phyloP scores from a whole-genome alignment of 1,140 invertebrate species.

The Schlechtendalia chinensis region DNA sequence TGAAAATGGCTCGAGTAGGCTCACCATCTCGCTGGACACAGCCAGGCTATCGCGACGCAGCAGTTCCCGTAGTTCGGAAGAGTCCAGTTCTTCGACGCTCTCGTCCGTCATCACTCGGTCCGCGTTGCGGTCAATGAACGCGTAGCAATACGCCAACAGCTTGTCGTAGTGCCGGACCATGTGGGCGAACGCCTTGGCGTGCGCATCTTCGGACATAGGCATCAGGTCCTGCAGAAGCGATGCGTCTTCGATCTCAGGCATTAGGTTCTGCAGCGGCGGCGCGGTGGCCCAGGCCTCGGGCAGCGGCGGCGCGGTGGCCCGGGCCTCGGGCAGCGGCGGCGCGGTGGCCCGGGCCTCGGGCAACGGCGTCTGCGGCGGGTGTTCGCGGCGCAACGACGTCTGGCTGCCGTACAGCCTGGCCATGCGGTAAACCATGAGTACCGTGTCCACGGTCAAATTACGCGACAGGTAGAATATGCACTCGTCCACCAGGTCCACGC shows the following conservation, averaged over 20 bases:
- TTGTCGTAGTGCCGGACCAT: slow-evolving; percentile 60
- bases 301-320: no score
- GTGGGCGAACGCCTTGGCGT: slow-evolving; percentile 56
- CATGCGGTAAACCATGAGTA: slow-evolving; percentile 59
- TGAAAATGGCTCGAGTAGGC: no score
- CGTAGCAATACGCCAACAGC: slow-evolving; percentile 59
- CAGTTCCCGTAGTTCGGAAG: slow-evolving; percentile 63
- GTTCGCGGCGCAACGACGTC: background rate
- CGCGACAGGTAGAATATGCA: slow-evolving; percentile 64
- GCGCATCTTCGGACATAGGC: background rate
- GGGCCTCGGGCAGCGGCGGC: no score
- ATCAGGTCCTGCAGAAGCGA: slow-evolving; percentile 4
- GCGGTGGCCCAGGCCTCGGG: no score
- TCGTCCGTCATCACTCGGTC: slow-evolving; percentile 65
- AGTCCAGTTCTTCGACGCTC: slow-evolving; percentile 65
- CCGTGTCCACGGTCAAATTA: slow-evolving; percentile 58
- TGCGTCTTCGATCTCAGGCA: no score
- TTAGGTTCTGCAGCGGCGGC: no score
- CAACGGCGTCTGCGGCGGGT: background rate
- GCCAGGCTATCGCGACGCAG: slow-evolving; percentile 60
- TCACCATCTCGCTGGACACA: slow-evolving; percentile 35
- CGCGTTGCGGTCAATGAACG: slow-evolving; percentile 62
- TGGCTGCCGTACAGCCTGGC: slow-evolving; percentile 53
- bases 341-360: slow-evolving; percentile 29
- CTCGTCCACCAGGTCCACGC: slow-evolving; percentile 62